Evolutionary conservation across 2,113 vertebrate genomes (phyloP).

Genomic region (Labrus mixtus): DNA sequence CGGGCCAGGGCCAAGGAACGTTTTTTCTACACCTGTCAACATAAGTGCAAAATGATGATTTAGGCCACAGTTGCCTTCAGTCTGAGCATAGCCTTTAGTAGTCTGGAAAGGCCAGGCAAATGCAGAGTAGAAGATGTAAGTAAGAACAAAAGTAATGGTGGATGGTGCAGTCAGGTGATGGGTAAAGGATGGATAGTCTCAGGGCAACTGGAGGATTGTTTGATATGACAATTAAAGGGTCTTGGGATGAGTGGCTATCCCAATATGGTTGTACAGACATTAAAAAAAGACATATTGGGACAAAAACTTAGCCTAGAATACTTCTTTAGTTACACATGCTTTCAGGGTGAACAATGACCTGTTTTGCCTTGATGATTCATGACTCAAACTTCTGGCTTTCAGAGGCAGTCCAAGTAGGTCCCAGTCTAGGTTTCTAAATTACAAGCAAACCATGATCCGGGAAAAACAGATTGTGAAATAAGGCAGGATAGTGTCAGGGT

Average conservation of each 20-base stretch:
- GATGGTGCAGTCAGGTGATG: neutral
- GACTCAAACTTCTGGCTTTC: slow-evolving; percentile 40
- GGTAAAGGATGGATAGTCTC: too few species aligned
- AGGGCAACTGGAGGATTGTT: neutral
- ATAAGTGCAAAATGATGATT: neutral
- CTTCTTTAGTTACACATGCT: slow-evolving; percentile 55
- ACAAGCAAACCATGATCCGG: slow-evolving; percentile 14
- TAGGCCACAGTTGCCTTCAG: neutral
- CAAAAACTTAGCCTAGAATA: slow-evolving; percentile 32
- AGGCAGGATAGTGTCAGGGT: neutral
- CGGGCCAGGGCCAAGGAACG: too few species aligned
- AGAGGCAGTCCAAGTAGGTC: slow-evolving; percentile 25
- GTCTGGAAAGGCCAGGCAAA: neutral
- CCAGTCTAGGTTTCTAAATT: slow-evolving; percentile 18
- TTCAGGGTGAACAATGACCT: slow-evolving; percentile 29
- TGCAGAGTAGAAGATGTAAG: neutral
- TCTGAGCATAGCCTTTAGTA: neutral
- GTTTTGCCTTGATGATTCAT: slow-evolving; percentile 65
- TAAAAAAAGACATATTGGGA: neutral
- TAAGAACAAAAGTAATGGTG: neutral
- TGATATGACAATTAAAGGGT: neutral
- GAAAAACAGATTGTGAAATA: slow-evolving; percentile 41
- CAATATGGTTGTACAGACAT: neutral
- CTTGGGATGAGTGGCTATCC: neutral
- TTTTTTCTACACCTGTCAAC: too few species aligned